Evolutionary conservation across 1,140 invertebrate genomes (phyloP).

Genomic region (Drosophila tsacasi): DNA sequence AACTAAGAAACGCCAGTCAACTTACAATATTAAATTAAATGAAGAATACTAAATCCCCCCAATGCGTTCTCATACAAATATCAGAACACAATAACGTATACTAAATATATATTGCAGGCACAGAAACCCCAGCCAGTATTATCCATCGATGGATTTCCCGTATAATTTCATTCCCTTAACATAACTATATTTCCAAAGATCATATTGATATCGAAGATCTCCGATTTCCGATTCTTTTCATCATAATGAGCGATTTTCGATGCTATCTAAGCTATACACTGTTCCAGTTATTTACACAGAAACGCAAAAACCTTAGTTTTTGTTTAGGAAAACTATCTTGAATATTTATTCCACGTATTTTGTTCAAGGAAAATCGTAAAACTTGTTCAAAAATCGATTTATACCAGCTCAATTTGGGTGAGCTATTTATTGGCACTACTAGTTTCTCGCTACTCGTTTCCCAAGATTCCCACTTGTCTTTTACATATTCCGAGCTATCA

Average conservation of each 20-base stretch:
- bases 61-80: slow-evolving; percentile 12
- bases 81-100: slow-evolving; percentile 5
- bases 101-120: slow-evolving; percentile 14
- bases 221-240: not conserved
- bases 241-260: not conserved
- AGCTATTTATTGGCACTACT: not conserved
- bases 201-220: not conserved
- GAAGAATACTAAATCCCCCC: not conserved
- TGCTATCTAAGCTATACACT: not conserved
- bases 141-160: not conserved
- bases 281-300: not conserved
- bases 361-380: not conserved
- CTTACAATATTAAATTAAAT: slow-evolving; percentile 2
- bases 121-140: not conserved
- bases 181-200: not conserved
- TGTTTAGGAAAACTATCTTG: not conserved
- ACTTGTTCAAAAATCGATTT: not conserved
- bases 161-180: not conserved
- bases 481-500: not conserved
- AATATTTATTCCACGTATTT: not conserved
- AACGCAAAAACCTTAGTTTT: no score
- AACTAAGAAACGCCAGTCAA: slow-evolving; percentile 10
- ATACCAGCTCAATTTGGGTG: not conserved
- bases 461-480: not conserved
- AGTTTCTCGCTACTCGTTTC: not conserved